Evolutionary conservation across 1,140 invertebrate species (phyloP).

Genomic region (Hylaeus volcanicus): DNA sequence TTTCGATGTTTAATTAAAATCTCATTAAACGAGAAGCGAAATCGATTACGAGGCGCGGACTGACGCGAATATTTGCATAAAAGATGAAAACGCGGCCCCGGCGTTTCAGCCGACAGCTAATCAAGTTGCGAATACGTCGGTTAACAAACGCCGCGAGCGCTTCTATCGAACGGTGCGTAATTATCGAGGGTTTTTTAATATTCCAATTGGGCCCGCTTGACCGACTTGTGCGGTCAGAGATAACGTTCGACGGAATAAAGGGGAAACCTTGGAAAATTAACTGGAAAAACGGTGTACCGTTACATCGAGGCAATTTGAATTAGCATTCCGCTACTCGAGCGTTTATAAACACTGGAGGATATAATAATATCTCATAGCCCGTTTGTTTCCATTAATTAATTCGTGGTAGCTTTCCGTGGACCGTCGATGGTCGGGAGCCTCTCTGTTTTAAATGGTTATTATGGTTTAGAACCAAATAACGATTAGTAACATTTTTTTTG

Average conservation of each 20-base stretch:
- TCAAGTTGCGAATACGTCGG: slow-evolving; percentile 20
- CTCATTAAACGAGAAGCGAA: slow-evolving; percentile 34
- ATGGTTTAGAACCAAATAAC: not conserved
- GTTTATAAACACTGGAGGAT: not conserved
- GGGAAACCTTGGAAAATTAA: slow-evolving; percentile 1
- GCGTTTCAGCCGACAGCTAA: not conserved
- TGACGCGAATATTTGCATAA: slow-evolving; percentile 32
- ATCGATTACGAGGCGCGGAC: slow-evolving; percentile 4
- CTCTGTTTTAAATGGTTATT: not conserved
- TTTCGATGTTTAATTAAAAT: slow-evolving; percentile 44
- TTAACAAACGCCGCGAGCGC: slow-evolving; percentile 5
- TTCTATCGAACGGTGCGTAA: not conserved
- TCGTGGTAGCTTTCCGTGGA: not conserved
- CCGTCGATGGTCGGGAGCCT: not conserved
- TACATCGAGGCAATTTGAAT: not conserved
- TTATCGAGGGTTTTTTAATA: slow-evolving; percentile 22
- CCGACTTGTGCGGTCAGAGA: not conserved
- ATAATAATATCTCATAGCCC: not conserved
- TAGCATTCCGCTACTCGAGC: not conserved
- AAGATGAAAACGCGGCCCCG: slow-evolving; percentile 3
- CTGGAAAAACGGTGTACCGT: too few relatives aligned
- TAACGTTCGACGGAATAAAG: not conserved
- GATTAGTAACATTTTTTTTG: not conserved
- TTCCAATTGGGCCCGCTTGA: not conserved
- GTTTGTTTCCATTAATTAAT: slow-evolving; percentile 6